A percentile compares a stretch with the other conserved stretches of the same genome.
phyloP scores from a whole-genome alignment of 1,140 invertebrate genomes.

The Aphis gossypii region DNA sequence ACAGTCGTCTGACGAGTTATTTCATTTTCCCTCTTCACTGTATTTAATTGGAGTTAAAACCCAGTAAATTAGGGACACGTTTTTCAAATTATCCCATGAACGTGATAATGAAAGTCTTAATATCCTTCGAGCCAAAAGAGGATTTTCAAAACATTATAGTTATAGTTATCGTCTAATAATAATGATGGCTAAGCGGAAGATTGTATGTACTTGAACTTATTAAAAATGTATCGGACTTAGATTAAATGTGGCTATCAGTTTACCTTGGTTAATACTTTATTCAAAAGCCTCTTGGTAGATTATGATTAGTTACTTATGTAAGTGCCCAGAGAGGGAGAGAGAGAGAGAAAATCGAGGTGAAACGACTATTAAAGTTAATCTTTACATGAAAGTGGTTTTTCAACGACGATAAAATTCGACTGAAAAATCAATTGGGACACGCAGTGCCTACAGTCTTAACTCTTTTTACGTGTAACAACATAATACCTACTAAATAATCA shows the following conservation, averaged over 20 bases:
- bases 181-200: neutral
- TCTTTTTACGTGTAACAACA: neutral
- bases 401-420: neutral
- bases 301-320: neutral
- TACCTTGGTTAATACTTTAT: constrained; percentile 37
- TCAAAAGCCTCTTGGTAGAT: constrained; percentile 10
- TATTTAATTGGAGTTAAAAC: constrained; percentile 43
- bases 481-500: constrained; percentile 2
- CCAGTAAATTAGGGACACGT: constrained; percentile 36
- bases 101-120: constrained; percentile 37
- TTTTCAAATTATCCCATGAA: constrained; percentile 49
- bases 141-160: constrained; percentile 29
- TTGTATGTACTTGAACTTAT: constrained; percentile 4
- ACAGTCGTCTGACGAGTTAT: neutral
- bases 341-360: neutral
- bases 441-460: neutral
- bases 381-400: neutral
- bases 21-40: neutral
- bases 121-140: constrained; percentile 26
- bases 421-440: constrained; percentile 9
- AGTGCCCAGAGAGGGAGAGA: neutral
- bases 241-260: constrained; percentile 34
- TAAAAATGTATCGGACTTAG: constrained; percentile 38
- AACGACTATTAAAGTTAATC: constrained; percentile 23
- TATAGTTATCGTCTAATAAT: constrained; percentile 46